These are phyloP conservation scores for Tetranychus piercei DNA, from an alignment of 2,888 invertebrate genomes.

Conservation along the genomic window DNA sequence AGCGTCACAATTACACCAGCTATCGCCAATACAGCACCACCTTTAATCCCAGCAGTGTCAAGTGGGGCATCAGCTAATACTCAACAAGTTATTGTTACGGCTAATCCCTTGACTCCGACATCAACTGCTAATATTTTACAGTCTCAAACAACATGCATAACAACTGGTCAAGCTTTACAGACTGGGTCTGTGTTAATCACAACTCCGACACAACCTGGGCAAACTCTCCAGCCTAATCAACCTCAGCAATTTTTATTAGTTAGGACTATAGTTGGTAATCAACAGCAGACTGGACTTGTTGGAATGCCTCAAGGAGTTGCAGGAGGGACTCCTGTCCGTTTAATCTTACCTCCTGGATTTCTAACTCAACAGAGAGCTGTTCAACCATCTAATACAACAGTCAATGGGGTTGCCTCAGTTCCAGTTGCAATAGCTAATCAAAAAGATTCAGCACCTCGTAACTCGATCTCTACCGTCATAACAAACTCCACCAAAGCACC, in stretches of 20 bases:
- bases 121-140: neutral
- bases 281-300: slow-evolving; percentile 12
- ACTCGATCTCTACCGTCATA: slow-evolving; percentile 6
- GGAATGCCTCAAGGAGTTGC: neutral
- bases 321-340: slow-evolving; percentile 17
- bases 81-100: slow-evolving; percentile 7
- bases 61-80: slow-evolving; percentile 4
- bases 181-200: neutral
- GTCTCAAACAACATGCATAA: neutral
- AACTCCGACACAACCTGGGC: slow-evolving; percentile 2
- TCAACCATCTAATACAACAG: neutral
- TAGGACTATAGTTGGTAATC: slow-evolving; percentile 19
- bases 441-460: slow-evolving; percentile 5
- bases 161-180: neutral
- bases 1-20: slow-evolving; percentile 6
- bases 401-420: slow-evolving; percentile 15
- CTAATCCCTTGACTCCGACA: neutral
- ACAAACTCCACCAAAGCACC: slow-evolving; percentile 4
- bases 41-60: slow-evolving; percentile 4
- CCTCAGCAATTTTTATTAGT: slow-evolving; percentile 22
- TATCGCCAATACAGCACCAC: slow-evolving; percentile 1
- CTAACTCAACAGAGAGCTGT: slow-evolving; percentile 18
- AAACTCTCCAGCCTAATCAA: neutral
- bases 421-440: neutral
- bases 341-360: slow-evolving; percentile 20